Evolutionary conservation across 2,888 invertebrate genomes (phyloP), one percentile per base, ranked within the genome.

Genomic region (Melinopterus prodromus): DNA sequence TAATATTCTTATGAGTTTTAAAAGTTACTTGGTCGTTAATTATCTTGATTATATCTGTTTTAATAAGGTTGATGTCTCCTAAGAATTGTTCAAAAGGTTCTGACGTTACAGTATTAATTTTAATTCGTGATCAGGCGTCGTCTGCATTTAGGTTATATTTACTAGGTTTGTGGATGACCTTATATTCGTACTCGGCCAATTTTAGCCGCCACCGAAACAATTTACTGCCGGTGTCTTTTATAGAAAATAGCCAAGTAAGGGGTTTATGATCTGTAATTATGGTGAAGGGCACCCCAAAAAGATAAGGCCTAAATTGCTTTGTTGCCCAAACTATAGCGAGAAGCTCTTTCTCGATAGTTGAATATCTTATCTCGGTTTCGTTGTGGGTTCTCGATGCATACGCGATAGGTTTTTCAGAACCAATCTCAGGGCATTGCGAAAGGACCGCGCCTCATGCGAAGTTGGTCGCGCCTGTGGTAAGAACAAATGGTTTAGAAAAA

Each of bases 271-370:
- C 77, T 37, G 77, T 77, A 14, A 36, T 77, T 6, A 72, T 72
- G 37, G 35, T 69, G 16, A 77, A 77, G 37, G 16, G 16, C 35
- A 70, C 70, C 35, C 77, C 77, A 16, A 70, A 77, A 16, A 77
- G 6, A 35, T 79, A 79, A 4, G 79, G 79, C 37, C 70, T 26
- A 38, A 79, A 79, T 6, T 79, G 76, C 37, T 79, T 79, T 14
- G 71, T 69, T 6, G 77, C 69, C 78, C 75, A 78, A 36, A 78
- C 71, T 69, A 75, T 71, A 26, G 74, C 53, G 12, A 78, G 36
- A 12, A 78, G 38, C 74, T 78, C 76, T 69, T 78, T 75, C 53
- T 79, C 79, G 12, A 77, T 79, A 6, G 26, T 16, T 15, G 71
- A 26, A 72, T 79, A 79, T 14, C 37, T 79, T 38, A 70, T 71